A percentile compares a stretch with the other conserved stretches of the same genome.
Evolutionary conservation across 2,797 vertebrate species (phyloP).

Genomic region (Intellagama lesueurii): DNA sequence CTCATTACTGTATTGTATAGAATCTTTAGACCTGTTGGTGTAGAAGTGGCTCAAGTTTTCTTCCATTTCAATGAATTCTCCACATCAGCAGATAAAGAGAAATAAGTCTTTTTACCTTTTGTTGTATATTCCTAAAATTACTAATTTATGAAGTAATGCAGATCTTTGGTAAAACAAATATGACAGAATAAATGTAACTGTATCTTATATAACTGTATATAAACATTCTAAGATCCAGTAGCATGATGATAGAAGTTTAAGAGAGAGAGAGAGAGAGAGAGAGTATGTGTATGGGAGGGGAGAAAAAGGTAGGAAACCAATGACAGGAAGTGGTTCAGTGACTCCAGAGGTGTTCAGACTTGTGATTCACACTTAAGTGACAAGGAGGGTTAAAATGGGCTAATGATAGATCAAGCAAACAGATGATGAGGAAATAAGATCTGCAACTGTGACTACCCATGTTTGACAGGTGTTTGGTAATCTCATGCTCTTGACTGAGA

Average conservation of each 20-base stretch:
- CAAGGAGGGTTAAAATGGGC: neutral
- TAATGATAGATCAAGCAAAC: neutral
- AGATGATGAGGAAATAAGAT: slow-evolving; percentile 34
- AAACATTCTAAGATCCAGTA: neutral
- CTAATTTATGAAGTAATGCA: neutral
- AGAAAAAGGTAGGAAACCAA: neutral
- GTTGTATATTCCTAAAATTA: neutral
- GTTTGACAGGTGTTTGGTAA: slow-evolving; percentile 28
- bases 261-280: no score
- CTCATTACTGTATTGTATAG: neutral
- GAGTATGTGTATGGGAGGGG: no score
- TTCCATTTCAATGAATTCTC: neutral
- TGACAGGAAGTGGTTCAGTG: neutral
- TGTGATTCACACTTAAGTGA: slow-evolving; percentile 22
- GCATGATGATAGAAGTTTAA: neutral
- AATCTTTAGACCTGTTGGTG: neutral
- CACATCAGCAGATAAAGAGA: neutral
- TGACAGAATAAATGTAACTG: neutral
- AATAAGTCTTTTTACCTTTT: neutral
- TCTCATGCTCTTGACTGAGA: slow-evolving; percentile 25
- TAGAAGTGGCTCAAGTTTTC: neutral
- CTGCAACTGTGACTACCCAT: slow-evolving; percentile 1
- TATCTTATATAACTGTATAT: neutral
- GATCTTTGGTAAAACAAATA: neutral
- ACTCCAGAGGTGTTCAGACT: neutral